These are phyloP conservation scores for Spodoptera litura DNA, from an alignment of 1,140 invertebrate genomes.

Conservation along the genomic window DNA sequence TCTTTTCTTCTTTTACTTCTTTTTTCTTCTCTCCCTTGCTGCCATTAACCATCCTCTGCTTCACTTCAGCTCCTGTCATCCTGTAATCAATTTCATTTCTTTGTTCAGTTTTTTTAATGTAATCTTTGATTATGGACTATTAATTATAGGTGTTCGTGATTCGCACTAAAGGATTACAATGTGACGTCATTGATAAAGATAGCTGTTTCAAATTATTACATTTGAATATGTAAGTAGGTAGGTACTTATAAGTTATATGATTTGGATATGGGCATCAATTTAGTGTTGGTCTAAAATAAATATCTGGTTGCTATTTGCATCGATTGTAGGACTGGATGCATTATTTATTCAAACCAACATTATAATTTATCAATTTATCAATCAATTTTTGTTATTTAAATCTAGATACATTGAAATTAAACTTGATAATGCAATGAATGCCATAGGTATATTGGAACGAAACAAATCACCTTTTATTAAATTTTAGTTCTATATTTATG, in stretches of 20 bases:
- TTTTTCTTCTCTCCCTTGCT: neutral
- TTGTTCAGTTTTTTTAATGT: neutral
- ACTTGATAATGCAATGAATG: no score
- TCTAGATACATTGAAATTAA: no score
- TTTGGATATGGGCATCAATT: no score
- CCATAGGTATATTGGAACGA: no score
- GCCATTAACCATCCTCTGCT: constrained; percentile 15
- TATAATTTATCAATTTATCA: no score
- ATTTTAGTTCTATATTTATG: no score
- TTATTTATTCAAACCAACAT: no score
- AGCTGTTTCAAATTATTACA: neutral
- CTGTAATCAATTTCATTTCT: constrained; percentile 8
- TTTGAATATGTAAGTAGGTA: neutral
- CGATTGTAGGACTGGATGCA: no score
- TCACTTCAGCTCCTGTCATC: constrained; percentile 13
- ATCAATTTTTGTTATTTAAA: no score
- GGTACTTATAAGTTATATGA: no score
- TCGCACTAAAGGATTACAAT: neutral
- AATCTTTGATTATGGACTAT: neutral
- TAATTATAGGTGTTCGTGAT: constrained; percentile 1
- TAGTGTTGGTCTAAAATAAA: neutral
- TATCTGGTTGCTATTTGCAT: neutral
- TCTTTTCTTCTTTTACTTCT: constrained; percentile 36
- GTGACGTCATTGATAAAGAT: constrained; percentile 12
- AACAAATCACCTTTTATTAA: no score